Percentiles rank a stretch among this genome's conserved stretches.
These are phyloP conservation scores for Dasypus novemcinctus DNA, from an alignment of 2,113 vertebrate genomes.

Conservation along the genomic window DNA sequence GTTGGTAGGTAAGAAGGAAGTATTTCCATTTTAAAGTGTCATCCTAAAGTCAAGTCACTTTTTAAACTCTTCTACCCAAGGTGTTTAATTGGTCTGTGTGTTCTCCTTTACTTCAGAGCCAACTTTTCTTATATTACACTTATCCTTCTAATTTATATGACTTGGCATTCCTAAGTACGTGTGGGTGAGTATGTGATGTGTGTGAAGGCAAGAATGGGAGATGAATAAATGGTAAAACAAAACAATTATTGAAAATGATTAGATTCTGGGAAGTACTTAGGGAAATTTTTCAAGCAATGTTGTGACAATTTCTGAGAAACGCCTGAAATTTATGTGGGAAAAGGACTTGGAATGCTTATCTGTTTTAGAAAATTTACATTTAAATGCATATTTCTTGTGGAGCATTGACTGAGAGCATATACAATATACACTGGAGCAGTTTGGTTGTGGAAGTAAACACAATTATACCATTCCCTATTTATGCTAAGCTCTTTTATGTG, in stretches of 20 bases:
- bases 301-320: slow-evolving; percentile 76
- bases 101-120: slow-evolving; percentile 29
- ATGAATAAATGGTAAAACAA: slow-evolving; percentile 47
- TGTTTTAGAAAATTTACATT: slow-evolving; percentile 75
- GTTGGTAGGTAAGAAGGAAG: neutral
- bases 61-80: neutral
- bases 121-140: slow-evolving; percentile 40
- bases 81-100: slow-evolving; percentile 34
- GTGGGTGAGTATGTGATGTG: neutral
- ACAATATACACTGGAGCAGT: slow-evolving; percentile 35
- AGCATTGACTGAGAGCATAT: slow-evolving; percentile 8
- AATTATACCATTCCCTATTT: neutral
- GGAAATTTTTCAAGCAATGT: slow-evolving; percentile 66
- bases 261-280: slow-evolving; percentile 75
- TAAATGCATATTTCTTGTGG: slow-evolving; percentile 57
- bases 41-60: slow-evolving; percentile 53
- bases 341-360: slow-evolving; percentile 54
- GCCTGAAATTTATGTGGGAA: slow-evolving; percentile 68
- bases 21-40: slow-evolving; percentile 5
- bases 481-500: slow-evolving; percentile 47
- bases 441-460: slow-evolving; percentile 58
- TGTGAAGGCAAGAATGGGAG: slow-evolving; percentile 16
- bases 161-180: slow-evolving; percentile 53
- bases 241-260: slow-evolving; percentile 59
- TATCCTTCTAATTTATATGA: slow-evolving; percentile 63